A percentile compares a stretch with the other conserved stretches of the same genome.
These are phyloP conservation scores for Theocolax elegans DNA, from an alignment of 1,140 invertebrate species.

Conservation along the genomic window DNA sequence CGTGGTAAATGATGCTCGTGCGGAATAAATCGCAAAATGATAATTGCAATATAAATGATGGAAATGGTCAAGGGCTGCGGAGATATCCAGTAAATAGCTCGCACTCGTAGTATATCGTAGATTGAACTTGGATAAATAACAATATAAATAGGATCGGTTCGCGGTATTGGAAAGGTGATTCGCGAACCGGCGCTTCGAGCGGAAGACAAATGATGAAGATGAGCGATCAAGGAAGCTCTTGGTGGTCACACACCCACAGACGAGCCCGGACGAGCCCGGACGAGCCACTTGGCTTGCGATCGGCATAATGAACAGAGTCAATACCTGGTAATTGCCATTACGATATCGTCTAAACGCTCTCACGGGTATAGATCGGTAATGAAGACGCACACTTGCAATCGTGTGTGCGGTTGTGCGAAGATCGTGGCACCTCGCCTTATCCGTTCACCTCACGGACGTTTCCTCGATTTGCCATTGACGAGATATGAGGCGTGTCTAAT, in stretches of 20 bases:
- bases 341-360: constrained; percentile 63
- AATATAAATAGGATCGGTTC: no score
- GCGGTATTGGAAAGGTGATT: no score
- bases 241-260: constrained; percentile 42
- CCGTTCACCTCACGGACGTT: background rate
- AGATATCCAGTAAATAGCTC: no score
- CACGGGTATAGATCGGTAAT: constrained; percentile 57
- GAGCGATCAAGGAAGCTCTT: background rate
- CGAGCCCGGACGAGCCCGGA: constrained; percentile 29
- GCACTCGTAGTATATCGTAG: no score
- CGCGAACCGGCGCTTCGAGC: constrained; percentile 39
- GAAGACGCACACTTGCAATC: constrained; percentile 52
- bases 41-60: no score
- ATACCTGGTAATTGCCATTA: constrained; percentile 59
- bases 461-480: constrained; percentile 50
- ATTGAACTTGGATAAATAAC: no score
- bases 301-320: constrained; percentile 53
- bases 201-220: background rate
- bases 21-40: no score
- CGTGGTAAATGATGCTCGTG: no score
- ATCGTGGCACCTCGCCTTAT: constrained; percentile 21
- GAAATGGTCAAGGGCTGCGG: no score
- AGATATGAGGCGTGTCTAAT: constrained; percentile 67
- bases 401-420: constrained; percentile 8
- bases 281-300: constrained; percentile 23